Evolutionary conservation across 2,888 invertebrate genomes (phyloP).

Genomic region (Quadriops clusia): DNA sequence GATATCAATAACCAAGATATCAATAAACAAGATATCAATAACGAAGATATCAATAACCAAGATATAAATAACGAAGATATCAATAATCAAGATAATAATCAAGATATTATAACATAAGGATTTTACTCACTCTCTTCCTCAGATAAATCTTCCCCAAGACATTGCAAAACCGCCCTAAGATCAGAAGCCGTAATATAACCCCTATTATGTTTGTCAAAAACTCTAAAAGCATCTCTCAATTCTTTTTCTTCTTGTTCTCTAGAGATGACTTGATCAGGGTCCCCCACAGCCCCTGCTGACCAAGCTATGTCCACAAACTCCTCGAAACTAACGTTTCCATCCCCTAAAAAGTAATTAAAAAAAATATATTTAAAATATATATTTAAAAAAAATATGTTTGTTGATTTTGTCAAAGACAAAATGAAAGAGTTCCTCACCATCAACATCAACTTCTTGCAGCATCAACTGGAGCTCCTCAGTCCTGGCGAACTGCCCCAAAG

Average conservation of each 20-base stretch:
- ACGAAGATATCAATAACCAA: too few species aligned
- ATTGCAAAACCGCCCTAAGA: constrained; percentile 74
- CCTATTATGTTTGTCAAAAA: constrained; percentile 85
- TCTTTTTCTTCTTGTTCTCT: constrained; percentile 77
- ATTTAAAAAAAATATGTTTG: neutral
- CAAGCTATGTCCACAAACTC: constrained; percentile 71
- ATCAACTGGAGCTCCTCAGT: constrained; percentile 79
- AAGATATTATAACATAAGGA: neutral
- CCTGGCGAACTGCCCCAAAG: constrained; percentile 74
- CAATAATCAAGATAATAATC: too few species aligned
- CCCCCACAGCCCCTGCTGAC: constrained; percentile 29
- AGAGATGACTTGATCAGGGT: constrained; percentile 42
- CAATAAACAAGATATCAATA: too few species aligned
- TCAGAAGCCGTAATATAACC: constrained; percentile 86
- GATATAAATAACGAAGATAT: too few species aligned
- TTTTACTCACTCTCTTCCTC: constrained; percentile 86
- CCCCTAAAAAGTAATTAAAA: constrained; percentile 41
- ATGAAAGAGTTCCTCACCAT: constrained; percentile 21
- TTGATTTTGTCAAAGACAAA: constrained; percentile 1
- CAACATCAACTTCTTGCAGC: constrained; percentile 56
- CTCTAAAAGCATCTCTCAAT: constrained; percentile 73
- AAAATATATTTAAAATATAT: neutral
- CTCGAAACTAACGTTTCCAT: constrained; percentile 79
- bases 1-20: constrained; percentile 1
- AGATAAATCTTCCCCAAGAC: constrained; percentile 76